A percentile compares a stretch with the other conserved stretches of the same genome.
Evolutionary conservation across 1,140 invertebrate species (phyloP).

Genomic region (Phymorhynchus buccinoides): DNA sequence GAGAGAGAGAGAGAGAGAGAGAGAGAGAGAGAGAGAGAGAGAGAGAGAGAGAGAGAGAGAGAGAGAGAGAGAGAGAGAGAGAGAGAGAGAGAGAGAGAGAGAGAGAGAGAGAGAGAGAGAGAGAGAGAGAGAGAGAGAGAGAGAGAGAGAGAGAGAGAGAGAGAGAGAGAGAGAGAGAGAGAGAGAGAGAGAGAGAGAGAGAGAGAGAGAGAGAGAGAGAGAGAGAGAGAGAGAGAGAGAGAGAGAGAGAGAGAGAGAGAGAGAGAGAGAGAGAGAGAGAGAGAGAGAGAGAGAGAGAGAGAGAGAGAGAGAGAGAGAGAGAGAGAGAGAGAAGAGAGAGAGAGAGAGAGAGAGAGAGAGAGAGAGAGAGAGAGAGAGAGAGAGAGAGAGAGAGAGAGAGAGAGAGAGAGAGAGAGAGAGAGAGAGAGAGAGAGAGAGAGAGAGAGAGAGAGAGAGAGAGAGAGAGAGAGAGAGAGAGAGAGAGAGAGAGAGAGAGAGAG

Average conservation of each 20-base stretch:
- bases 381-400: neutral
- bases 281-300: constrained; percentile 12
- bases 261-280: neutral
- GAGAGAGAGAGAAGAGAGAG: constrained; percentile 1
- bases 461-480: neutral
- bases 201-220: neutral
- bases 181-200: neutral
- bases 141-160: neutral
- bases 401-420: neutral
- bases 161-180: neutral
- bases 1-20: no score
- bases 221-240: neutral
- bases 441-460: neutral
- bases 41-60: no score
- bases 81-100: neutral
- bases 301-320: neutral
- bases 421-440: constrained; percentile 22
- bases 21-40: no score
- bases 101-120: neutral
- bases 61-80: no score
- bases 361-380: neutral
- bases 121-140: neutral
- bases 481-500: neutral
- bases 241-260: neutral
- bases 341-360: neutral